Evolutionary conservation across 2,888 invertebrate genomes (phyloP), one percentile per base, ranked within the genome.

Genomic region (Eupithecia subfuscata): DNA sequence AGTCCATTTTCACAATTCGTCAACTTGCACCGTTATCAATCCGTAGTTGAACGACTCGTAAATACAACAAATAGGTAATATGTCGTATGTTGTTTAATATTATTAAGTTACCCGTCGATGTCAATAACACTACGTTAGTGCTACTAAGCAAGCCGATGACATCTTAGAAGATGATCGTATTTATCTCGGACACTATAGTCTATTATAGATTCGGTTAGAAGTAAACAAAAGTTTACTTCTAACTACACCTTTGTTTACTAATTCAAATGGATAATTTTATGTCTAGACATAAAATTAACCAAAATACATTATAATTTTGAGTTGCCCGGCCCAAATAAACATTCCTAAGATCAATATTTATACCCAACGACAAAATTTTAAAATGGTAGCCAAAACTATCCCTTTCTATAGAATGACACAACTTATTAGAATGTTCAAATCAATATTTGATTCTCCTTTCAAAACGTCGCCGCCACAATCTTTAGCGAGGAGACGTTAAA

Each of bases 341-440:
- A 34, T 70, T 65, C 12, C 37, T 34, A 69, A 56, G 67, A 14
- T 60, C 12, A 75, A 78, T 79, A 78, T 80, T 76, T 63, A 75
- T 52, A 56, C 48, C 12, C 34, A 60, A 74, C 72, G 45, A 76
- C 73, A 72, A 67, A 73, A 69, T 70, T 65, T n/a, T 30, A 76
- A 80, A 76, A 77, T 79, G 85, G 88, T 88, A 88, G 89, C 86
- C 75, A 78, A 81, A 85, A 83, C 84, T 83, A 82, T 73, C 80
- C 82, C 82, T 82, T 91, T 92, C 91, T 87, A 84, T 78, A 86
- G 92, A 92, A 92, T 91, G 89, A 90, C 90, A 88, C 82, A 87
- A 88, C 81, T 84, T 81, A 90, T 93, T 92, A 93, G 91, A 89
- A 78, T 81, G 71, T 73, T 78, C 82, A 79, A 81, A 86, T 84